phyloP scores from a whole-genome alignment of 2,888 invertebrate genomes.

The Tipula unca region DNA sequence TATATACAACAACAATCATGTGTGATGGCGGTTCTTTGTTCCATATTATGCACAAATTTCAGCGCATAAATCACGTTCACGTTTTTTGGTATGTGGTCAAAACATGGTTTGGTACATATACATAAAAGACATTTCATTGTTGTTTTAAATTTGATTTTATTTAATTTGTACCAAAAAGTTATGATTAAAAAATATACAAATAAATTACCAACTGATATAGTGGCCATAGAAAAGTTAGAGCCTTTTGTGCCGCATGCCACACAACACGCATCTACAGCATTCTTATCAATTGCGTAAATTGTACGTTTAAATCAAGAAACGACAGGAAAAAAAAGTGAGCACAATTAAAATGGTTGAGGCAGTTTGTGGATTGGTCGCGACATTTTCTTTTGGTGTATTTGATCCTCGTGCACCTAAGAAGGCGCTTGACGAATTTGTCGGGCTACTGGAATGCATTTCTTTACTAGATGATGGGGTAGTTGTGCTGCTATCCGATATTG shows the following conservation, averaged over 20 bases:
- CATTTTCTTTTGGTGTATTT: neutral
- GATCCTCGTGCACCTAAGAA: neutral
- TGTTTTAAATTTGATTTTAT: neutral
- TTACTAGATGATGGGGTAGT: neutral
- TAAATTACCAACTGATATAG: neutral
- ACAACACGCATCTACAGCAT: neutral
- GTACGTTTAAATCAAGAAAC: neutral
- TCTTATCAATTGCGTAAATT: neutral
- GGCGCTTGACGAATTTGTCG: neutral
- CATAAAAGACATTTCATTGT: neutral
- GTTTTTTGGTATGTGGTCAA: neutral
- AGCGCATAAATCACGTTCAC: neutral
- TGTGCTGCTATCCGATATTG: neutral
- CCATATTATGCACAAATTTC: no score
- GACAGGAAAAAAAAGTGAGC: neutral
- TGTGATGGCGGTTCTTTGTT: neutral
- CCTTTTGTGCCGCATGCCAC: neutral
- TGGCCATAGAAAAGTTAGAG: no score
- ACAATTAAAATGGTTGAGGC: neutral
- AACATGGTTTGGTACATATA: neutral
- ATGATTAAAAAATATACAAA: neutral
- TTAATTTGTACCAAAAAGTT: neutral
- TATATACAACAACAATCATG: neutral
- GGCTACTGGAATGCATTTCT: no score
- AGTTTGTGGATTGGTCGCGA: neutral